These are phyloP conservation scores for Pseudomugil gertrudae DNA, from an alignment of 2,797 vertebrate genomes.

Conservation along the genomic window DNA sequence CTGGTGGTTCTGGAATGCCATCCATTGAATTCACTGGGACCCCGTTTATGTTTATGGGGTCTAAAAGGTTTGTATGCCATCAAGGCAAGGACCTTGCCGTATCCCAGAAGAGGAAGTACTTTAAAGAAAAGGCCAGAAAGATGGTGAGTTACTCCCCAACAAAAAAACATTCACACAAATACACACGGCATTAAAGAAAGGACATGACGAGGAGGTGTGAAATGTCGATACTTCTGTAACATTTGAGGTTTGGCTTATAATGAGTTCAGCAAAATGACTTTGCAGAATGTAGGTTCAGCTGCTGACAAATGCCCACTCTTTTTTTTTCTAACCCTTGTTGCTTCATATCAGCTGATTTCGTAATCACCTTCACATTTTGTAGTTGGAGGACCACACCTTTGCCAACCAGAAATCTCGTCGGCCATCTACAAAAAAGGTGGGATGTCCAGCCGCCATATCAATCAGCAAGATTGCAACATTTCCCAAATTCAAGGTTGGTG, in stretches of 20 bases:
- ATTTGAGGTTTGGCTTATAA: no score
- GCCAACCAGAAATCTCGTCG: conserved; percentile 9
- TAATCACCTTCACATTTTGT: background rate
- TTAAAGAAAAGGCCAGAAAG: conserved; percentile 31
- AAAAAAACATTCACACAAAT: background rate
- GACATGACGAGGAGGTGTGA: background rate
- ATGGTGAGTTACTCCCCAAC: conserved; percentile 7
- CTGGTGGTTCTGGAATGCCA: conserved; percentile 31
- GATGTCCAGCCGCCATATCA: conserved; percentile 36
- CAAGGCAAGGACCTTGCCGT: conserved; percentile 38
- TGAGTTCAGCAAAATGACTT: no score
- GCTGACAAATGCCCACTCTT: no score
- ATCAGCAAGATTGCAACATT: conserved; percentile 38
- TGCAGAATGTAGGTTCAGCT: no score
- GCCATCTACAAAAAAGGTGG: conserved; percentile 34
- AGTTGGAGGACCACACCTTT: conserved; percentile 13
- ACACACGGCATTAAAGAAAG: background rate
- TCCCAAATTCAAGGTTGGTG: conserved; percentile 36
- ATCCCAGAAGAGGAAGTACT: conserved; percentile 37
- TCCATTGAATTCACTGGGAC: conserved; percentile 26
- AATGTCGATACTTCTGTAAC: background rate
- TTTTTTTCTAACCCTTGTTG: no score
- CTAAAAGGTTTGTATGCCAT: conserved; percentile 34
- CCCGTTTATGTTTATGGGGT: conserved; percentile 39
- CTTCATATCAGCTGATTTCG: no score